phyloP scores from a whole-genome alignment of 1,140 invertebrate species.

The Diorhabda sublineata region DNA sequence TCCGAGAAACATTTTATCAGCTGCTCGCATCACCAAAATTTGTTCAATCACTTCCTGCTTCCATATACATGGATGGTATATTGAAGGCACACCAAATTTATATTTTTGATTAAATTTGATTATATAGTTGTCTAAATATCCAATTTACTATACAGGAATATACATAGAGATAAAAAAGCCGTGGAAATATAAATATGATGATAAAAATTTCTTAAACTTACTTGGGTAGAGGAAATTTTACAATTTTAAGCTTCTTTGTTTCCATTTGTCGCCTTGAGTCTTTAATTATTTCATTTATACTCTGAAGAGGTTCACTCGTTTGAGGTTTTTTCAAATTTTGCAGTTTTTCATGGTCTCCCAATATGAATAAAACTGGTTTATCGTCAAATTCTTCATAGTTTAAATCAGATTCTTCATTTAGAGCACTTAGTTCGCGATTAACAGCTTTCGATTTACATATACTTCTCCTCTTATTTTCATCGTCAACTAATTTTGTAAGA shows the following conservation, averaged over 20 bases:
- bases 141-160: too few species aligned
- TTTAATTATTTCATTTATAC: not conserved
- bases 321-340: conserved; percentile 52
- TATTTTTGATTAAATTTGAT: too few species aligned
- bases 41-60: too few species aligned
- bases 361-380: conserved; percentile 64
- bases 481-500: not conserved
- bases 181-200: too few species aligned
- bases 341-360: conserved; percentile 69
- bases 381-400: conserved; percentile 6
- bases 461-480: not conserved
- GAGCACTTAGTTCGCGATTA: not conserved
- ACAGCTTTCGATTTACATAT: conserved; percentile 5
- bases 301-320: conserved; percentile 6
- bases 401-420: not conserved
- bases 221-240: conserved; percentile 60
- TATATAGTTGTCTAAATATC: too few species aligned
- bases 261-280: too few species aligned
- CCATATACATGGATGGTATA: too few species aligned
- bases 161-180: too few species aligned
- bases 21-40: too few species aligned
- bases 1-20: too few species aligned
- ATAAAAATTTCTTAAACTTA: conserved; percentile 36
- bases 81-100: too few species aligned
- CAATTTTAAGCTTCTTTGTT: conserved; percentile 49